Base-by-base conservation (phyloP, 2,888 invertebrate species). In the Agrenia bidenticulata region DNA sequence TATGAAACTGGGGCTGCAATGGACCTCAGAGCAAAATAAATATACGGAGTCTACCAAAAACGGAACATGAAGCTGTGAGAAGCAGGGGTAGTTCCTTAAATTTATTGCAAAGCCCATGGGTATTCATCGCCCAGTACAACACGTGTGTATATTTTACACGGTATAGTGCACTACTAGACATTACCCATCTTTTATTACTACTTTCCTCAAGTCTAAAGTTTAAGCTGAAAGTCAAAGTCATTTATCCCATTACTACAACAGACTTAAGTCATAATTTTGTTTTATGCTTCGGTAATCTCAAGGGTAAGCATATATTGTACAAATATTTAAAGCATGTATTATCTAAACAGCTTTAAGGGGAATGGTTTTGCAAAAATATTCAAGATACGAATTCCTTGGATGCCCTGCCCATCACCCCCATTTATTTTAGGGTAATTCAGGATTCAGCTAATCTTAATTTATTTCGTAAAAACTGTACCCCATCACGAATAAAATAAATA, bases 41-140 rank as follows among this genome's bases (percentile, higher is more conserved):
- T 51, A 21, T 13, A 23, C 7, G 17, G 21, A 51, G 21, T 51
- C 21, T 15, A 51, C 49, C 11, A 49, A n/a, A 49, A 11, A 11
- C 5, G 32, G 32, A 32, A 32, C 4, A 4, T 32, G 5, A 4
- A 51, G 51, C 24, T 24, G 21, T 21, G 51, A 13, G 15, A 45
- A 19, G 5, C 5, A 2, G 27, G 54, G 24, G 45, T 27, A 24
- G 54, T 54, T 54, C 54, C 15, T 24, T 24, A 23, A 51, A 51
- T 51, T 51, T 54, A 54, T 32, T 27, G 54, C 54, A 24, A 54
- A 27, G 5, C n/a, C 54, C 54, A 27, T 17, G 54, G n/a, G 32
- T 26, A 54, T 54, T 54, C 54, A 24, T 51, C 24, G 54, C 54
- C 24, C 24, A 51, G 15, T 19, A 45, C 7, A 21, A 45, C n/a